Conservation (phyloP, 2,113 vertebrate species). For the Calyptommatus sinebrachiatus region DNA sequence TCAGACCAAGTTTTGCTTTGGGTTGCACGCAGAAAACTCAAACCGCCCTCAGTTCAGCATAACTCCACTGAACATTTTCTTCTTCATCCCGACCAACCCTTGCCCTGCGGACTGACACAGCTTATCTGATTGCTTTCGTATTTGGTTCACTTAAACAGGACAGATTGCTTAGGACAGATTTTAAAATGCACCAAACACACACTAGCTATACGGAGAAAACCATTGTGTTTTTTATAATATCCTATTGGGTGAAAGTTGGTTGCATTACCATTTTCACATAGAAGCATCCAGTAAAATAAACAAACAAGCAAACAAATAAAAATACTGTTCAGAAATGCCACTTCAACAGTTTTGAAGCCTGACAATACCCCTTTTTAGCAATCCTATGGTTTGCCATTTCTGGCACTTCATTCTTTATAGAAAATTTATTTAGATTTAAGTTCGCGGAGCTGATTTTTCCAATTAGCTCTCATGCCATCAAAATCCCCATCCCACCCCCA, state of each 20-base stretch:
- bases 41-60: no score
- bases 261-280: not conserved
- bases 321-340: not conserved
- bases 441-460: not conserved
- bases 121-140: conserved; percentile 21
- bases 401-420: not conserved
- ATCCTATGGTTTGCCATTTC: no score
- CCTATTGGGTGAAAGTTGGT: not conserved
- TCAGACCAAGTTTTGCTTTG: no score
- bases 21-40: no score
- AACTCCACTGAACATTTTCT: no score
- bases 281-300: no score
- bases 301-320: not conserved
- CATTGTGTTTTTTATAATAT: not conserved
- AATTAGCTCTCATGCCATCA: not conserved
- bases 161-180: not conserved
- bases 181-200: not conserved
- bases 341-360: not conserved
- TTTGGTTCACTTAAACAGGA: conserved; percentile 17
- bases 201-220: not conserved
- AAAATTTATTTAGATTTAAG: not conserved
- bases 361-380: not conserved
- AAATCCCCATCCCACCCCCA: not conserved
- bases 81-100: not conserved
- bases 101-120: not conserved